Conservation (phyloP, 2,888 invertebrate species). For the Cyclophora punctaria region DNA sequence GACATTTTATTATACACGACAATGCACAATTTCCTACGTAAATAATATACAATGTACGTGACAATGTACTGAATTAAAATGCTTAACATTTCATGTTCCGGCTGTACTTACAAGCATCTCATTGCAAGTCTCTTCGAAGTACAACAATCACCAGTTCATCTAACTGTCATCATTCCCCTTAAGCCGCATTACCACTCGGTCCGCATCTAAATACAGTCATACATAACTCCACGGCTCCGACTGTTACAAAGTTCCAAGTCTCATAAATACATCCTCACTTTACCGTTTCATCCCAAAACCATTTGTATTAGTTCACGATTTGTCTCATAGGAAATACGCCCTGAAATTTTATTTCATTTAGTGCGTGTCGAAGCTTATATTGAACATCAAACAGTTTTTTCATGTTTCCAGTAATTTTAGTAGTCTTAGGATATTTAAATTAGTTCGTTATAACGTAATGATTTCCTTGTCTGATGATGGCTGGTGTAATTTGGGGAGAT, state of each 20-base stretch:
- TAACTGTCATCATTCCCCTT: slow-evolving; percentile 39
- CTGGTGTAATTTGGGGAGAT: no score
- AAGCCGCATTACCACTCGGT: slow-evolving; percentile 1
- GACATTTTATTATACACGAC: no score
- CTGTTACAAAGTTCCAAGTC: slow-evolving; percentile 20
- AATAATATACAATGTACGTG: no score
- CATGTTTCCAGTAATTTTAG: no score
- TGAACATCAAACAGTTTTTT: no score
- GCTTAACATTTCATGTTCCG: neutral
- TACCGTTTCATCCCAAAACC: slow-evolving; percentile 57
- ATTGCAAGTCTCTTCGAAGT: neutral
- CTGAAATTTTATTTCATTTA: no score
- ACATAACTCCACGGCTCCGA: slow-evolving; percentile 5
- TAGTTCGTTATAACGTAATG: no score
- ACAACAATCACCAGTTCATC: slow-evolving; percentile 48
- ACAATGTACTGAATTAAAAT: no score
- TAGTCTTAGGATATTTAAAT: no score
- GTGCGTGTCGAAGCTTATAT: no score
- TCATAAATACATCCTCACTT: slow-evolving; percentile 62
- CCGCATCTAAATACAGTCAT: neutral
- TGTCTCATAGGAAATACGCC: slow-evolving; percentile 34
- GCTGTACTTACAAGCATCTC: neutral
- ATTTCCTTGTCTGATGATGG: no score
- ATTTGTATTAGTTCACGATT: slow-evolving; percentile 50
- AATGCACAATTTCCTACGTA: no score